phyloP scores from a whole-genome alignment of 1,140 invertebrate species.

The Lineus longissimus region DNA sequence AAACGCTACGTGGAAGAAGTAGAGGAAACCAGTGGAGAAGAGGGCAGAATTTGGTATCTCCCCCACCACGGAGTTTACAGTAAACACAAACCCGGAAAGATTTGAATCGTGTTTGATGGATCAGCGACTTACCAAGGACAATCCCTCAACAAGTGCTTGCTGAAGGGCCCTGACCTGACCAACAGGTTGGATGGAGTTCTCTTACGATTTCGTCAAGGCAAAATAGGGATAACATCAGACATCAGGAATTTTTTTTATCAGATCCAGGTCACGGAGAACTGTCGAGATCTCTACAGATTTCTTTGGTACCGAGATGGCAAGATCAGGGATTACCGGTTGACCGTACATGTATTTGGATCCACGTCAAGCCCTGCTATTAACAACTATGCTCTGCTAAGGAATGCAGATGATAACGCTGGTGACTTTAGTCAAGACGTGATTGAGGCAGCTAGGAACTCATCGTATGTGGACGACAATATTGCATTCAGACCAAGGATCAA shows the following conservation, averaged over 20 bases:
- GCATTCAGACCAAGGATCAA: too few relatives aligned
- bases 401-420: not conserved
- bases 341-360: not conserved
- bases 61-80: not conserved
- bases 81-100: not conserved
- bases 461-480: not conserved
- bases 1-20: not conserved
- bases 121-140: slow-evolving; percentile 3
- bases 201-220: slow-evolving; percentile 12
- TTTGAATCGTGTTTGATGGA: slow-evolving; percentile 2
- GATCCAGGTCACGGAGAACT: not conserved
- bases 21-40: not conserved
- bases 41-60: too few relatives aligned
- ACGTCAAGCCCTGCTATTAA: not conserved
- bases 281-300: not conserved
- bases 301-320: not conserved
- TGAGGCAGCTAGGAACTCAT: not conserved
- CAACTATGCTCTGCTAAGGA: not conserved
- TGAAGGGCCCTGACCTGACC: slow-evolving; percentile 42
- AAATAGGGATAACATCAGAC: not conserved
- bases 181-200: slow-evolving; percentile 18
- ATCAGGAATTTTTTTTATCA: not conserved
- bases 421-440: not conserved
- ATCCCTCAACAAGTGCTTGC: slow-evolving; percentile 23
- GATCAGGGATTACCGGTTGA: not conserved